A percentile compares a stretch with the other conserved stretches of the same genome.
phyloP scores from a whole-genome alignment of 2,888 invertebrate genomes.

The Sympetrum striolatum region DNA sequence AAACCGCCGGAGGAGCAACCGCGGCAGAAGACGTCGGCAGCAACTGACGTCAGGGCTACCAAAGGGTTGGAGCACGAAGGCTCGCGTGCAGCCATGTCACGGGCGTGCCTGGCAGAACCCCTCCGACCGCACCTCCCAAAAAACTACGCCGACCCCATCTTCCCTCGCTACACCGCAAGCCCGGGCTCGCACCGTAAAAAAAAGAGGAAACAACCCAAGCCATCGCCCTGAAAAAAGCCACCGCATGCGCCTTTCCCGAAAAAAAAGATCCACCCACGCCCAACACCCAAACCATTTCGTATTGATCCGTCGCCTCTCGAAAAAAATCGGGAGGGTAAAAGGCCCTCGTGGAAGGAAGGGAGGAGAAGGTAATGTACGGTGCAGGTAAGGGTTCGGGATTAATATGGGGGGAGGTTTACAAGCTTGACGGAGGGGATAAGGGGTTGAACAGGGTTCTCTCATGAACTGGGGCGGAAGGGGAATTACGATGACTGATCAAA shows the following conservation, averaged over 20 bases:
- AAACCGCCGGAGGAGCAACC: no score
- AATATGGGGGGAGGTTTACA: not conserved
- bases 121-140: not conserved
- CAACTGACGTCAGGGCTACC: no score
- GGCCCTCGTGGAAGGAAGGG: not conserved
- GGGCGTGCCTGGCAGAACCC: slow-evolving; percentile 32
- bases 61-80: not conserved
- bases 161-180: slow-evolving; percentile 12
- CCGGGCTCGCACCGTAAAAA: not conserved
- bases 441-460: not conserved
- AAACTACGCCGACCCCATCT: slow-evolving; percentile 22
- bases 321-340: not conserved
- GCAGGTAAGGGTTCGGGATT: not conserved
- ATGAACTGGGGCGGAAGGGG: not conserved
- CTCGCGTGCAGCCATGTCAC: slow-evolving; percentile 36
- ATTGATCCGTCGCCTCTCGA: slow-evolving; percentile 29
- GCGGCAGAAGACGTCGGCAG: no score
- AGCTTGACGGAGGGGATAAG: not conserved
- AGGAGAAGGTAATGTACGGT: not conserved
- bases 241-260: slow-evolving; percentile 1
- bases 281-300: slow-evolving; percentile 26
- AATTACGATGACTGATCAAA: no score
- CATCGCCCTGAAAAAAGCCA: not conserved
- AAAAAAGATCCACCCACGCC: not conserved
- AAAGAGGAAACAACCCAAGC: not conserved